These are phyloP conservation scores for Denticeps clupeoides DNA, from an alignment of 2,797 vertebrate species.

Conservation along the genomic window DNA sequence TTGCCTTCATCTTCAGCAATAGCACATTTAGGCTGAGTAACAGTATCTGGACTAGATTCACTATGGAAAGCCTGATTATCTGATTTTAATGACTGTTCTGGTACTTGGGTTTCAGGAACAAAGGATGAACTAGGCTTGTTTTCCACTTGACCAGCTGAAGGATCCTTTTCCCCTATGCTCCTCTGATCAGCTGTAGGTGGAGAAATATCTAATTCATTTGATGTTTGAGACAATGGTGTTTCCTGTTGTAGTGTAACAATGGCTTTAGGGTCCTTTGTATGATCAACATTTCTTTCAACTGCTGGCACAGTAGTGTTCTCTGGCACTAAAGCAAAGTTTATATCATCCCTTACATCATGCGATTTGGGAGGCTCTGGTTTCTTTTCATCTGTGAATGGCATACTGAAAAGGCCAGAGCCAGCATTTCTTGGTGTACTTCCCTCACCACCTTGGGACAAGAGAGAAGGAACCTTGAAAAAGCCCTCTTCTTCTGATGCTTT, in stretches of 20 bases:
- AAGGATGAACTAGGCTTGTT: constrained; percentile 14
- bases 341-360: constrained; percentile 10
- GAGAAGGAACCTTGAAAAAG: constrained; percentile 44
- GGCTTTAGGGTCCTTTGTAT: constrained; percentile 19
- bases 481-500: constrained; percentile 42
- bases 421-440: constrained; percentile 49
- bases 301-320: constrained; percentile 11
- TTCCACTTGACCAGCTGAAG: constrained; percentile 17
- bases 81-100: constrained; percentile 14
- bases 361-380: constrained; percentile 38
- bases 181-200: constrained; percentile 19
- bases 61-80: constrained; percentile 5
- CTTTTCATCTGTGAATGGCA: constrained; percentile 45
- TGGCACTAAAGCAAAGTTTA: constrained; percentile 1
- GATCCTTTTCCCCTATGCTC: constrained; percentile 7
- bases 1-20: constrained; percentile 40
- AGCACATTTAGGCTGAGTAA: constrained; percentile 14
- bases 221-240: constrained; percentile 9
- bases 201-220: constrained; percentile 9
- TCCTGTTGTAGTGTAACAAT: constrained; percentile 2
- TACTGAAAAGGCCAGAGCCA: constrained; percentile 47
- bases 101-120: constrained; percentile 18
- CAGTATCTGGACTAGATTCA: constrained; percentile 16
- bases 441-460: constrained; percentile 44
- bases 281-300: constrained; percentile 13